Evolutionary conservation across 1,140 invertebrate genomes (phyloP), one percentile per base, ranked within the genome.

Genomic region (Orchestia grillus): DNA sequence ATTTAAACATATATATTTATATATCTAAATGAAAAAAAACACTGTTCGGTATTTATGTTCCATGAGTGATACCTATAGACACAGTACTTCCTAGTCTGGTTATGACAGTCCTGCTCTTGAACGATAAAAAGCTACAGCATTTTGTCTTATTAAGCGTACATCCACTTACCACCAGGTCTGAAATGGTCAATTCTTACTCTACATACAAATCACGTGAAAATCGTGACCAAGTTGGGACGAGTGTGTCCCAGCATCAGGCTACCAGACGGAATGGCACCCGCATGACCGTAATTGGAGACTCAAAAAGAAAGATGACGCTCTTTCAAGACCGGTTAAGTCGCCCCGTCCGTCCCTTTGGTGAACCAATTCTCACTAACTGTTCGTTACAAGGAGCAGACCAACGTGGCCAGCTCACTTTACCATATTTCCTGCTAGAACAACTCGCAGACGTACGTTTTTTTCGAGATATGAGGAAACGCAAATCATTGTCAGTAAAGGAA

Each of bases 201-300:
- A 53, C 11, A 28, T 36, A 77, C 62, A 77, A 77, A 77, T 77
- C 62, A 77, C 62, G 28, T 15, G 62, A 77, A 77, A 77, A 23
- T 36, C 62, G 1, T 77, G 36, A 6, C 47, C 62, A 77, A 77
- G 62, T 23, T 36, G 3, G 28, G 62, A 15, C 11, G 15, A 23
- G 62, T 3, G 15, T 3, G 28, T 28, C 11, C 62, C 62, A 23
- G 62, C 19, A 53, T 23, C 62, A 77, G 62, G 62, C 15, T 28
- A 77, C 15, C 62, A 77, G 62, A 77, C 43, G n/a, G 41, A 23
- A 23, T 41, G 88, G 88, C 43, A 44, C 88, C 88, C 88, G 88
- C 88, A 90, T 90, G 41, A 42, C 88, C n/a, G 11, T 90, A 90
- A 90, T 90, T 90, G 88, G 88, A 90, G n/a, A 90, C 88, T 42